Evolutionary conservation across 2,797 vertebrate species (phyloP).

Genomic region (Poecilia gillii): DNA sequence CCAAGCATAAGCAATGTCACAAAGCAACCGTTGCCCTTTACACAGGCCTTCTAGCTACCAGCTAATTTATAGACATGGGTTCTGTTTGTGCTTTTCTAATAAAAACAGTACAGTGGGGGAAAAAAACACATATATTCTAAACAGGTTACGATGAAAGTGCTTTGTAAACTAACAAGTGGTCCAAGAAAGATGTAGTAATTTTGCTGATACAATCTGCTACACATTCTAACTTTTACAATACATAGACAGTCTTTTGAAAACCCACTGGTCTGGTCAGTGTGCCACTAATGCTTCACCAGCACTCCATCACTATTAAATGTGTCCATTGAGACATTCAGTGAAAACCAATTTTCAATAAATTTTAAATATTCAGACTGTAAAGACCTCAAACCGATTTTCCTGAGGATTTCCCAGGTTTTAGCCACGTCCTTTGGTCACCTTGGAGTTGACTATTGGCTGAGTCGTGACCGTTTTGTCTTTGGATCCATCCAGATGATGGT

Average conservation of each 20-base stretch:
- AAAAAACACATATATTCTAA: not conserved
- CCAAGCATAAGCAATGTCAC: not conserved
- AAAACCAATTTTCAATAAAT: not conserved
- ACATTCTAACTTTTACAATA: not conserved
- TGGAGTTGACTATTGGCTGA: not conserved
- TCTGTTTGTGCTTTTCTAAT: not conserved
- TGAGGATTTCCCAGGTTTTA: not conserved
- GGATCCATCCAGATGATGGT: not conserved
- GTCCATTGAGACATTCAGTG: not conserved
- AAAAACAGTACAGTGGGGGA: not conserved
- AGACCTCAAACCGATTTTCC: not conserved
- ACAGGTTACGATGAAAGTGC: not conserved
- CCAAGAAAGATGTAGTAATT: not conserved
- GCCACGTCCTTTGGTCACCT: not conserved
- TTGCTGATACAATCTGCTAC: no score
- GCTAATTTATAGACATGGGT: not conserved
- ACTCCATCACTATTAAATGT: no score
- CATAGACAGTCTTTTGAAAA: not conserved
- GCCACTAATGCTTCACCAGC: not conserved
- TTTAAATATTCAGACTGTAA: not conserved
- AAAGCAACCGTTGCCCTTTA: not conserved
- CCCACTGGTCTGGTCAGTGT: not conserved
- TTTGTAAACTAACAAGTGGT: not conserved
- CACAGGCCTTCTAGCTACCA: not conserved
- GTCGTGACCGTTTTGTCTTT: not conserved